Conservation (phyloP, 2,797 vertebrate genomes). For the Amphiprion clarkii region DNA sequence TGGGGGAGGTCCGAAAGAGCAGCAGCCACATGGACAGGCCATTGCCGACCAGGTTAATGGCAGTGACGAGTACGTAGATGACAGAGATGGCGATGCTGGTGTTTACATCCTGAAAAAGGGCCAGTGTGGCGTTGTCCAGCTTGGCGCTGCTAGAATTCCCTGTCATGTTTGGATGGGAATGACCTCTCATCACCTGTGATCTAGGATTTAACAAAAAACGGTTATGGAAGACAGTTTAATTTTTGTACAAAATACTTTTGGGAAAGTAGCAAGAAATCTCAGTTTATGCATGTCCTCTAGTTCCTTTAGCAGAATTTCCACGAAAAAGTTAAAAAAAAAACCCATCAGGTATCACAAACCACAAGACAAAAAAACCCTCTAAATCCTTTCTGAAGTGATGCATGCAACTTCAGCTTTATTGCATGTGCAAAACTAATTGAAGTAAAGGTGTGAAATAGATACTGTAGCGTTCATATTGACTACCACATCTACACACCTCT, state of each 20-base stretch:
- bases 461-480: background rate
- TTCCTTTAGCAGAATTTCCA: background rate
- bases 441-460: conserved; percentile 41
- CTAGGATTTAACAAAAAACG: conserved; percentile 1
- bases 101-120: conserved; percentile 80
- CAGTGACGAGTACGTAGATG: conserved; percentile 87
- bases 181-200: conserved; percentile 44
- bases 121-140: conserved; percentile 87
- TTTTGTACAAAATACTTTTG: background rate
- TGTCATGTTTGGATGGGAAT: conserved; percentile 67
- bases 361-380: background rate
- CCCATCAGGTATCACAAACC: background rate
- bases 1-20: conserved; percentile 87
- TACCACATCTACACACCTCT: too few species aligned
- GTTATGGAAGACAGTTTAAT: background rate
- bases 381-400: background rate
- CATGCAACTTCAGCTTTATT: background rate
- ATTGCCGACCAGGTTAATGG: conserved; percentile 90
- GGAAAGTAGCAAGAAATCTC: background rate
- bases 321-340: background rate
- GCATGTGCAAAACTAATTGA: background rate
- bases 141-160: conserved; percentile 61
- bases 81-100: conserved; percentile 79
- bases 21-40: conserved; percentile 92
- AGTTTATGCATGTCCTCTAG: background rate